Conservation (phyloP, 2,888 invertebrate species). For the Pyrrhia umbra region DNA sequence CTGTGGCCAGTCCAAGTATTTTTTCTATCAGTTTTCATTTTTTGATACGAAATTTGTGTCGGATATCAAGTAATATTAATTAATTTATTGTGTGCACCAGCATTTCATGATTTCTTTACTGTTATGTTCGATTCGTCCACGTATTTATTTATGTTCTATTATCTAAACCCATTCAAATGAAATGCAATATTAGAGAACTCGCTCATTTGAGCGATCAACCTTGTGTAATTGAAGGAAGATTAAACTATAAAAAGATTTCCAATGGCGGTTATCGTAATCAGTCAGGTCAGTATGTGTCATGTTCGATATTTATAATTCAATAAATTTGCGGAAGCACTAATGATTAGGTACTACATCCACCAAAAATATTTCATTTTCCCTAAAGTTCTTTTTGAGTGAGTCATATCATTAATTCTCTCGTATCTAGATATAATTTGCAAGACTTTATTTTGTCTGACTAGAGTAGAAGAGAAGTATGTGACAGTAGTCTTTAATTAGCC, state of each 20-base stretch:
- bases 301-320: neutral
- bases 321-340: neutral
- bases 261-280: conserved; percentile 89
- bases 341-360: neutral
- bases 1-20: neutral
- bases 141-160: conserved; percentile 19
- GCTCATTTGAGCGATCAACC: conserved; percentile 91
- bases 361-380: conserved; percentile 27
- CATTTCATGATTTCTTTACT: neutral
- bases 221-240: conserved; percentile 92
- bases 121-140: conserved; percentile 1
- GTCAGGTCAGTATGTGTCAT: conserved; percentile 74
- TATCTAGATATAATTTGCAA: too few species aligned
- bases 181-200: conserved; percentile 93
- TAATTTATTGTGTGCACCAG: neutral
- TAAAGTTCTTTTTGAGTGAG: conserved; percentile 33
- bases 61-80: neutral
- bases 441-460: neutral
- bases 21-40: neutral
- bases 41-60: neutral
- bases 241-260: conserved; percentile 92
- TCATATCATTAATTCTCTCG: too few species aligned
- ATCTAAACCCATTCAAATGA: conserved; percentile 87
- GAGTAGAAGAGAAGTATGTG: neutral
- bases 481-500: neutral